Base-by-base conservation (phyloP, 2,888 invertebrate species). In the Ectemnius lituratus region DNA sequence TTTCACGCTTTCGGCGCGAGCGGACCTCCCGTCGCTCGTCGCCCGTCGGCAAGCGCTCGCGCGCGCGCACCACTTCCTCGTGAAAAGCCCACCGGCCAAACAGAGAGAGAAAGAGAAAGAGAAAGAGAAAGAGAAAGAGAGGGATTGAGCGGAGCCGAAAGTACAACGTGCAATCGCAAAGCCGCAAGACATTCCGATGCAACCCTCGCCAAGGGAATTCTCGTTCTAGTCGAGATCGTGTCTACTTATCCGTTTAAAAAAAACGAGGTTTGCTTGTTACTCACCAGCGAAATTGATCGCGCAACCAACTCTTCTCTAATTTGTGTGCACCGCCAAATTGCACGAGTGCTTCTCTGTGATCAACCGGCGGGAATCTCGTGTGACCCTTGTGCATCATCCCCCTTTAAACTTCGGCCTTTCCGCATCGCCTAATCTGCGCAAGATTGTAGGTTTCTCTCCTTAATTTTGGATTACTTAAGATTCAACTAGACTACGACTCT, bases 1-100 rank as follows among this genome's bases (percentile, higher is more conserved):
- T 37, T 77, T 71, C 76, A 69, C 75, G 80, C 37, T 67, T 69
- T 66, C 14, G 64, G 62, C 46, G 61, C 56, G 62, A 52, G 65
- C 52, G 16, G 28, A 37, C 52, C 47, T 46, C n/a, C 28, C 45
- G 65, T 66, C 37, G 37, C 37, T 23, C 45, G 65, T 66, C 37
- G 37, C 37, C 3, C 45, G 65, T 66, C 37, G 37, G 8, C 37
- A 11, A 8, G 37, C 52, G 52, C 52, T 6, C 52, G 52, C 52
- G 16, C 52, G 5, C 47, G 47, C 13, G 47, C 13, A 2, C 52
- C 52, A 0, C 52, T 6, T 14, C 52, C n/a, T 52, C 16, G 14
- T 16, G 16, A 60, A 37, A 60, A 14, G 28, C 13, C 2, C 23
- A 23, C 23, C 23, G 23, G 23, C 23, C 23, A 23, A 23, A 23